Evolutionary conservation across 2,888 invertebrate species (phyloP).

Genomic region (Caenorhabditis panamensis): DNA sequence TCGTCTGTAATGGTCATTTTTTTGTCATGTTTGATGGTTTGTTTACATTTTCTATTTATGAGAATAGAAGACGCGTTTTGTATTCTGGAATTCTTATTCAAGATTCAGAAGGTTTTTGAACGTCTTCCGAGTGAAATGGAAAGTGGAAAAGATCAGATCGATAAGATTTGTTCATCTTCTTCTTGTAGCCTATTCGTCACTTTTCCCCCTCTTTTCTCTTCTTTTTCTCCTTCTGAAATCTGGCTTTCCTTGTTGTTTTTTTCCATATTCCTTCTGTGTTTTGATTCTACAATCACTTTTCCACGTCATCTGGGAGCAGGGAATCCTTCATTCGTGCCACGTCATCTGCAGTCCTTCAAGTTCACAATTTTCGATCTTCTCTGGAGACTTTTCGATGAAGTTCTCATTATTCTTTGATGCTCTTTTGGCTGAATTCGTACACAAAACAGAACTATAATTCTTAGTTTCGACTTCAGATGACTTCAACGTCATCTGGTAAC

Average conservation of each 20-base stretch:
- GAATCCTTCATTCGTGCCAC: too few species aligned
- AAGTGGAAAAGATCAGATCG: background rate
- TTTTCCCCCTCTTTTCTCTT: background rate
- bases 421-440: too few species aligned
- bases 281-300: background rate
- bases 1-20: background rate
- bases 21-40: background rate
- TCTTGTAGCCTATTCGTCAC: background rate
- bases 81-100: too few species aligned
- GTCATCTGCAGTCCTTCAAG: background rate
- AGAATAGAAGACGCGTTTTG: background rate
- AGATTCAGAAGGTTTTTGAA: background rate
- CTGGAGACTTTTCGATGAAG: too few species aligned
- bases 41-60: background rate
- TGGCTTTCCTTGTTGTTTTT: background rate
- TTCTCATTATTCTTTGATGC: too few species aligned
- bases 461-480: too few species aligned
- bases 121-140: background rate
- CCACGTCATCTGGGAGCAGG: constrained; percentile 3
- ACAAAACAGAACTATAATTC: too few species aligned
- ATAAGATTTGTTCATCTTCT: background rate
- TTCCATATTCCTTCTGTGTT: background rate
- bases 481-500: too few species aligned
- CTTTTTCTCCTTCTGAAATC: too few species aligned
- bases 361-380: background rate